Conservation (phyloP, 2,797 vertebrate species). For the Arnoldichthys spilopterus region DNA sequence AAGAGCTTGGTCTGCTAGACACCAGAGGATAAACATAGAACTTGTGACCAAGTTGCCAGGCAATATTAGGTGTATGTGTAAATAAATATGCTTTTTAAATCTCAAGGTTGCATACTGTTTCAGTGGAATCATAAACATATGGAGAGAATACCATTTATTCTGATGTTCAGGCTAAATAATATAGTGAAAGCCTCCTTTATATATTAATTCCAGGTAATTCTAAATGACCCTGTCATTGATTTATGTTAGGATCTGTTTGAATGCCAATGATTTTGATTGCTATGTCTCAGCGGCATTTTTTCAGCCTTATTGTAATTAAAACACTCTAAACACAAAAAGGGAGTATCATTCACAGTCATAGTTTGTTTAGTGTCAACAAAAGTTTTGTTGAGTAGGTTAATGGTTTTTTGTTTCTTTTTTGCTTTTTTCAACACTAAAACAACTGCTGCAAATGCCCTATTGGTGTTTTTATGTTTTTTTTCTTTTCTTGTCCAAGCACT, state of each 20-base stretch:
- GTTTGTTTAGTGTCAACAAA: background rate
- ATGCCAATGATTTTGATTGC: background rate
- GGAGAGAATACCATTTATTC: background rate
- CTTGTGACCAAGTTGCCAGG: background rate
- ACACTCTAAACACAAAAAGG: background rate
- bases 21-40: background rate
- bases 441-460: background rate
- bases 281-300: background rate
- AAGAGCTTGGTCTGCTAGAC: background rate
- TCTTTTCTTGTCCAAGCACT: slow-evolving; percentile 12
- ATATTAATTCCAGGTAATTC: background rate
- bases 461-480: background rate
- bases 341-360: background rate
- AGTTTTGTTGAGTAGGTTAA: background rate
- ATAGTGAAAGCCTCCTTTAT: background rate
- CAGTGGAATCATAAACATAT: background rate
- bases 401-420: no score
- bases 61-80: slow-evolving; percentile 1
- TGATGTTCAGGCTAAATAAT: background rate
- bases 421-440: background rate
- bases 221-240: background rate
- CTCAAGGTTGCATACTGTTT: background rate
- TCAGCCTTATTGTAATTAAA: background rate
- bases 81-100: slow-evolving; percentile 2
- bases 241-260: background rate